Base-by-base conservation (phyloP, 2,888 invertebrate species). In the Eutolmus rufibarbis region DNA sequence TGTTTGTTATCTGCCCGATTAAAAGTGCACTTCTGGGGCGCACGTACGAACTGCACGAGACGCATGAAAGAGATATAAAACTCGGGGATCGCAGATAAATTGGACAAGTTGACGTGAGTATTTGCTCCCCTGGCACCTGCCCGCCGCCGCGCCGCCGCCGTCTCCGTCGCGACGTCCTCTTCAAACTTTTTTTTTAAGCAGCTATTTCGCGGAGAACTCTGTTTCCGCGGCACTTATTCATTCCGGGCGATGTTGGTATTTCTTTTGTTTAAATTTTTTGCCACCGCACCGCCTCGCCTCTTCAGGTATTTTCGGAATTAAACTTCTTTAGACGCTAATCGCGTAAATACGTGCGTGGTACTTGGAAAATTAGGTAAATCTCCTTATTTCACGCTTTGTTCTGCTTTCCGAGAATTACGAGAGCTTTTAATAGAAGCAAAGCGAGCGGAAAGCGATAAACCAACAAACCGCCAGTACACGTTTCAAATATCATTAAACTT, bases 1-100 rank as follows among this genome's bases (percentile, higher is more conserved):
- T 84, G 66, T 84, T 57, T 74, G 84, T 84, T 84, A 74, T 84
- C 84, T 66, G n/a, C 66, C 74, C 12, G 19, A 84, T 84, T 84
- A 84, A 84, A 74, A 74, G 74, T 84, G 84, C 84, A 84, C 84
- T 84, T 84, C 84, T 84, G 66, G 66, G n/a, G 84, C 40, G 84
- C 74, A 84, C 84, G 57, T 84, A 74, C 74, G 66, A 66, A 66
- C 14, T 37, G 66, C 23, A 74, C 31, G 66, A 82, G 84, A 84
- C 57, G 66, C 34, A 66, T 66, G 37, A 66, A 66, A 9, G 40
- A 74, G 31, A 31, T 40, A 79, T 82, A 51, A 34, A 34, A 19
- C 51, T 16, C 23, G 31, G n/a, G 12, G 23, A 16, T 31, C 28
- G 57, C n/a, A 9, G 57, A 56, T 56, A 56, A 57, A 82, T 16